Evolutionary conservation across 2,797 vertebrate genomes (phyloP), one percentile per base, ranked within the genome.

Genomic region (Sebastes matsubarae): DNA sequence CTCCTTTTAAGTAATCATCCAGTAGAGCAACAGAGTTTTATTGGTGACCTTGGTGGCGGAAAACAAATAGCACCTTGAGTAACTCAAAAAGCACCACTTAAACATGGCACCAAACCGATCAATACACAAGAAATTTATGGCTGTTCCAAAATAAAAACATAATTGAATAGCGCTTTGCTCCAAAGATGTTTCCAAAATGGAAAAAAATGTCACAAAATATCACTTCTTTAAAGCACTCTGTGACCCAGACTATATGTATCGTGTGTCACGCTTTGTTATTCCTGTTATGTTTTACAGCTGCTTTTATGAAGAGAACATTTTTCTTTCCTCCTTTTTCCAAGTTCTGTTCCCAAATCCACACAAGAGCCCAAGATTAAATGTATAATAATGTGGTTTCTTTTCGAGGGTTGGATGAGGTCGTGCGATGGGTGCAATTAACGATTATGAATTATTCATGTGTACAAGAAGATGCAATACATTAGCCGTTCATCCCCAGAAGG

Each of bases 391-490:
- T 54, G 14, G 13, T 60, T 78, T 85, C 66, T 72, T 59, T 75
- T 68, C 8, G 2, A 59, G 59, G 63, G 70, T 66, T 34, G 57
- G 60, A 68, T 80, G 58, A 84, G 72, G 88, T 81, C 12, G 16
- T 72, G 68, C 60, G 79, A 68, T 71, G 46, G 60, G 18, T 84
- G 82, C 83, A 90, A 94, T 90, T 91, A 90, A 90, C 61, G 46
- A 75, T 25, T 24, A 81, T 94, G 79, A 89, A 94, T 92, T 85
- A 93, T 93, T 89, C 82, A 93, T 80, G 50, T 57, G 11, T 77
- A 89, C 84, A 83, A 32, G 85, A 79, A 87, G 87, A 82, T 64
- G 63, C 82, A 70, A 86, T 88, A 73, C 80, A 87, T 92, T 89
- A 89, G 81, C 54, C 61, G 72, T 79, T 84, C 75, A 78, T 78